Evolutionary conservation across 1,140 invertebrate species (phyloP).

Genomic region (Sipha flava): DNA sequence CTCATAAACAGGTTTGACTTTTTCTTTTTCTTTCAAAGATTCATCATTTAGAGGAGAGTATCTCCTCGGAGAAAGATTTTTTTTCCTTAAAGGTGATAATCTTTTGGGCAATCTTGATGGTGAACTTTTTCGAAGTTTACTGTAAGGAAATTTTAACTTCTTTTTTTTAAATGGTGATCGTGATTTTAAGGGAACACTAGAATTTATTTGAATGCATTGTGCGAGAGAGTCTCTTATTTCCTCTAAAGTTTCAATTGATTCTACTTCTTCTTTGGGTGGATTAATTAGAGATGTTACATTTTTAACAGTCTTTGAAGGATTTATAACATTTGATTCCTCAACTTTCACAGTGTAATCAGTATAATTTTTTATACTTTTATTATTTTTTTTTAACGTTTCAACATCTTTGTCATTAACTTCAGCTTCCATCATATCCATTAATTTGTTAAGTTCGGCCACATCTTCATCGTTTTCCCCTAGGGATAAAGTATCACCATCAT

Average conservation of each 20-base stretch:
- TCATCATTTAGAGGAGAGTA: background rate
- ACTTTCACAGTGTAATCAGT: background rate
- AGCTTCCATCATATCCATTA: constrained; percentile 30
- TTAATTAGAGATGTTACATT: background rate
- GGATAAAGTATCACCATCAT: constrained; percentile 19
- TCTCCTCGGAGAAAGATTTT: constrained; percentile 10
- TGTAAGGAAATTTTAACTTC: constrained; percentile 10
- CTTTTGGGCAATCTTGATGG: constrained; percentile 1
- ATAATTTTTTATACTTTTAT: background rate
- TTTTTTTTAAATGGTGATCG: constrained; percentile 2
- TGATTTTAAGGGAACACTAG: background rate
- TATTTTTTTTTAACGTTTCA: background rate
- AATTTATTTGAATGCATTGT: background rate
- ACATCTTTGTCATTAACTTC: background rate
- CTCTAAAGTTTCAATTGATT: constrained; percentile 24
- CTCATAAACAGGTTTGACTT: no score
- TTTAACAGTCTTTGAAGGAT: background rate
- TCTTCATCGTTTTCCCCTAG: constrained; percentile 24
- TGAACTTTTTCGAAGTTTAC: constrained; percentile 16
- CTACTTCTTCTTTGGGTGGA: background rate
- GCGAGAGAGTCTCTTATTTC: background rate
- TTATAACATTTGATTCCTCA: background rate
- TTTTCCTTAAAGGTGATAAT: background rate
- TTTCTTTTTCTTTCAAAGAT: no score
- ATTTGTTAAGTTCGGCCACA: constrained; percentile 11